phyloP scores from a whole-genome alignment of 2,888 invertebrate species.

The Pammene fasciana region DNA sequence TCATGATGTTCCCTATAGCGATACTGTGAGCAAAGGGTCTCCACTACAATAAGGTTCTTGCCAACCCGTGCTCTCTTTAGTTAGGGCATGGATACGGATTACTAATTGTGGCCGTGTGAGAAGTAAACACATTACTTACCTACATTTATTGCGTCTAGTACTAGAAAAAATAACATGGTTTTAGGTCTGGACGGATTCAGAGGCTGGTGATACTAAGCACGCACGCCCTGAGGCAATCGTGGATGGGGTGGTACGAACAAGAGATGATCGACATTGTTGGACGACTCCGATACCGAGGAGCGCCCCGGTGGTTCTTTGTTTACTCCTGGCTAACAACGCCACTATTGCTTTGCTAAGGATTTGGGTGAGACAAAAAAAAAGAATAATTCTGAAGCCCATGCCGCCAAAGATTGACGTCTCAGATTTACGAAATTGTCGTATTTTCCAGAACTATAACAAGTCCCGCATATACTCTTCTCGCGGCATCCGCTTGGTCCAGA shows the following conservation, averaged over 20 bases:
- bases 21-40: too few relatives aligned
- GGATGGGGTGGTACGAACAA: slow-evolving; percentile 88
- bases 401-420: too few relatives aligned
- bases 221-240: slow-evolving; percentile 86
- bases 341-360: slow-evolving; percentile 86
- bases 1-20: too few relatives aligned
- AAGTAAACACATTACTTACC: too few relatives aligned
- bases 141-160: too few relatives aligned
- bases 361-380: slow-evolving; percentile 86
- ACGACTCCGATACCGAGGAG: slow-evolving; percentile 85
- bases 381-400: too few relatives aligned
- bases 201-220: slow-evolving; percentile 72
- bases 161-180: not conserved
- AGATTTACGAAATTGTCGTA: slow-evolving; percentile 10
- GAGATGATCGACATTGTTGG: slow-evolving; percentile 92
- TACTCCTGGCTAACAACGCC: slow-evolving; percentile 81
- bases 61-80: too few relatives aligned
- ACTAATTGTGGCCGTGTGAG: too few relatives aligned
- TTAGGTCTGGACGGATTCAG: slow-evolving; percentile 87
- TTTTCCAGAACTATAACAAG: slow-evolving; percentile 91
- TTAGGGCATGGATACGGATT: too few relatives aligned
- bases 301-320: slow-evolving; percentile 84
- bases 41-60: too few relatives aligned
- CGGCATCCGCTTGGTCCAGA: slow-evolving; percentile 88
- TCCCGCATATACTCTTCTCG: slow-evolving; percentile 92